These are phyloP conservation scores for Athrips mouffetella DNA, from an alignment of 2,888 invertebrate genomes.

Conservation along the genomic window DNA sequence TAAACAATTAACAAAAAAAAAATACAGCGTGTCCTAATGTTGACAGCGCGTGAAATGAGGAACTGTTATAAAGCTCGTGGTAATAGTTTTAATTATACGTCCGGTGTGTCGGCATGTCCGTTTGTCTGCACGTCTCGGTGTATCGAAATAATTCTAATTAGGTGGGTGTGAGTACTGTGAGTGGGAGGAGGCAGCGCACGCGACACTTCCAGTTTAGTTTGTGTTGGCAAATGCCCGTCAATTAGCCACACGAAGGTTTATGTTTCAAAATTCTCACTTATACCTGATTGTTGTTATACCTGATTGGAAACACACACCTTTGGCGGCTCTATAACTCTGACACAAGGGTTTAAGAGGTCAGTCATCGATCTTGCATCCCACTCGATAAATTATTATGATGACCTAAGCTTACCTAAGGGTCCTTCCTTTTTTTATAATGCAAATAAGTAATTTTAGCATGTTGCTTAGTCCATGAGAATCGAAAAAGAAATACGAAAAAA, in stretches of 20 bases:
- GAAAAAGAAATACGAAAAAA: too few relatives aligned
- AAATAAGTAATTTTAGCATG: too few relatives aligned
- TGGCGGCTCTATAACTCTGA: too few relatives aligned
- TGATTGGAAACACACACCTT: too few relatives aligned
- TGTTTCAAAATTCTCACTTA: background rate
- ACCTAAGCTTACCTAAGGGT: too few relatives aligned
- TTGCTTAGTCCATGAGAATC: too few relatives aligned
- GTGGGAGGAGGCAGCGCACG: background rate
- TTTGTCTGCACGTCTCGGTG: background rate
- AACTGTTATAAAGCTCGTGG: background rate
- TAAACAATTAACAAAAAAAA: slow-evolving; percentile 9
- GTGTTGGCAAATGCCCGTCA: background rate
- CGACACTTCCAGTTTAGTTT: background rate
- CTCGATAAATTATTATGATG: too few relatives aligned
- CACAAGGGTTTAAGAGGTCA: too few relatives aligned
- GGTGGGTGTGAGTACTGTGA: background rate
- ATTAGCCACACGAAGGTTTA: slow-evolving; percentile 2
- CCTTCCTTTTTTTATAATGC: too few relatives aligned
- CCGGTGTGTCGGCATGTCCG: background rate
- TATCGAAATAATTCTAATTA: background rate
- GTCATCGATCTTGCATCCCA: too few relatives aligned
- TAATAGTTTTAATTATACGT: slow-evolving; percentile 4
- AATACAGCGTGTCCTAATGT: background rate
- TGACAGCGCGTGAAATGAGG: slow-evolving; percentile 15
- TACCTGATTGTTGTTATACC: background rate